Evolutionary conservation across 2,888 invertebrate genomes (phyloP), one percentile per base, ranked within the genome.

Genomic region (Arrhopalites spinosus): DNA sequence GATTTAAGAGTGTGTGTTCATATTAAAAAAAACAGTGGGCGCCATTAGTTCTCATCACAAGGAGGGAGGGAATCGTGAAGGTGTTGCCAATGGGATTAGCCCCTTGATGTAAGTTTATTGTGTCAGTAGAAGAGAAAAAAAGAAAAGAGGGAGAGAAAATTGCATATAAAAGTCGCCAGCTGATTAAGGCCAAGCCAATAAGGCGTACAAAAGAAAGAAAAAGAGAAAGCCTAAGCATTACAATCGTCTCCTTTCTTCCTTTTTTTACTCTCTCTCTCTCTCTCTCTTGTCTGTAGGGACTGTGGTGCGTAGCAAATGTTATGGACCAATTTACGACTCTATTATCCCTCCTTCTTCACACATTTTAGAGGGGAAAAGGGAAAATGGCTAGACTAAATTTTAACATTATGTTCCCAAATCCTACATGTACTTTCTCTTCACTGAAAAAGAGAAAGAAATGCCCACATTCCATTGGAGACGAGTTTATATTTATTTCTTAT

Each of bases 251-350:
- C 59, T 25, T 27, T 25, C 59, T 25, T 59, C 25, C 27, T 27
- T 25, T 25, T 13, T 13, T 25, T 23, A 23, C 50, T 15, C 17
- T 50, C n/a, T 15, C 25, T 25, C 53, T 1, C 8, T 23, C 11
- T 27, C 13, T 59, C 25, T 25, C 59, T 3, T 7, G 43, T 67
- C 61, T 59, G 36, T n/a, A 25, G n/a, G 23, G 64, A 17, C 27
- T n/a, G 13, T 30, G 30, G 45, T 15, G 23, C 29, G 75, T 25
- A 75, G 63, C 73, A 75, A 77, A 75, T 75, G 77, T 73, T 77
- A 72, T 63, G 63, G 73, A 77, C 77, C 77, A 73, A 77, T 77
- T 77, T 77, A 77, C 75, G 77, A 69, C 77, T 77, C 77, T 77
- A 77, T 77, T 75, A 77, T 75, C 70, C 75, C 73, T 73, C 70